Evolutionary conservation across 2,113 vertebrate genomes (phyloP), one percentile per base, ranked within the genome.

Genomic region (Rhinogobius similis): DNA sequence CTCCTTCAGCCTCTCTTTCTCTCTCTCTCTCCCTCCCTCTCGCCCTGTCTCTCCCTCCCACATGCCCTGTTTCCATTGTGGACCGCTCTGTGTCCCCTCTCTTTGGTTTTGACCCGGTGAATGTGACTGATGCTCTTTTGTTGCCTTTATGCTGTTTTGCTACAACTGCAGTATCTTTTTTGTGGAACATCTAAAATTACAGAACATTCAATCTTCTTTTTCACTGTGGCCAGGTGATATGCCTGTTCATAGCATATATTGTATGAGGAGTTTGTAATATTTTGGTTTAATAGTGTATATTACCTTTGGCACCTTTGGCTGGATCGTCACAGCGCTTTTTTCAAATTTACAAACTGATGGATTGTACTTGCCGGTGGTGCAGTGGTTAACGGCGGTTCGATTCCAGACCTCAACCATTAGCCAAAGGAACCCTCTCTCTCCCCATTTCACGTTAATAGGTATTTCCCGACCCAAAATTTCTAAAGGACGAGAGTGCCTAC

Each of bases 21-120:
- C 67, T 77, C 66, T 79, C 65, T 4, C 72, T 62, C 68, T 68
- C 23, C 75, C 72, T 79, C 74, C 48, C 70, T 69, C 65, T 76
- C 39, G 1, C 67, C 78, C 67, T 20, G 5, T 21, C 81, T 79
- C 75, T 77, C 80, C 75, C 61, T 88, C 82, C 81, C 75, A 70
- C 46, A 27, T 67, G 74, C 76, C 82, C 81, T 75, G 82, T 78
- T 76, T 78, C 85, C 81, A 72, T 70, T 18, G 82, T 84, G 84
- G 84, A 70, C 69, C 68, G 62, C 73, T 0, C 38, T 27, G 39
- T 77, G 78, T 77, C 78, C 79, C 66, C 72, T 78, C 69, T 77
- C 77, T 65, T 67, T 83, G 79, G 81, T 82, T 84, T 88, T 81
- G 85, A 87, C 78, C 82, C 65, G 61, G 39, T 68, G 75, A 77